These are phyloP conservation scores for Drosophila testacea DNA, from an alignment of 2,888 invertebrate species.

Conservation along the genomic window DNA sequence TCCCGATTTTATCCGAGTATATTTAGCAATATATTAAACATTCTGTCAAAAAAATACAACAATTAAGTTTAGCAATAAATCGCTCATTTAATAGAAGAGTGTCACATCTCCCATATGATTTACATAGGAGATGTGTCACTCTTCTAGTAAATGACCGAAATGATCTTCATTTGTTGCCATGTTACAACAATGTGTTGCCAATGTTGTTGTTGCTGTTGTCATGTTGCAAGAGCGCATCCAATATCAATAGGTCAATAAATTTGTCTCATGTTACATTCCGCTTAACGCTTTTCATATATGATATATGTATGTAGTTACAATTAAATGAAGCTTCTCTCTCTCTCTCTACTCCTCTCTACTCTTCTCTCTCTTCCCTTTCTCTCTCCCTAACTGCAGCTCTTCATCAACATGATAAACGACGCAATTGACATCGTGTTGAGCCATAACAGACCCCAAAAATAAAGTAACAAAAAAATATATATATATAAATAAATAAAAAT, in stretches of 20 bases:
- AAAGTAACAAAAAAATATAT: neutral
- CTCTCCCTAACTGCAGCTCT: conserved; percentile 1
- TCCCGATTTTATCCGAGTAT: neutral
- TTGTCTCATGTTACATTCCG: conserved; percentile 4
- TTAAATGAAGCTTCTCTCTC: conserved; percentile 5
- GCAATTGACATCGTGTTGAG: conserved; percentile 61
- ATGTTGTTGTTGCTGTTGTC: neutral
- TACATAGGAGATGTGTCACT: no score
- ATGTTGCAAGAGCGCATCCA: conserved; percentile 14
- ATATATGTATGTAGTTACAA: conserved; percentile 5
- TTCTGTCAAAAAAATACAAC: conserved; percentile 3
- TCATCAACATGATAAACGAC: conserved; percentile 47
- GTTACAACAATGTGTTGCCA: conserved; percentile 10
- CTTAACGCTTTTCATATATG: neutral
- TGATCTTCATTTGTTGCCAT: conserved; percentile 10
- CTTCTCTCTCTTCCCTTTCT: neutral
- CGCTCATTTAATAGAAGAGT: no score
- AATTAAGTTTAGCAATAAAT: neutral
- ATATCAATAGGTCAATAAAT: conserved; percentile 24
- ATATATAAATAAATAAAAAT: neutral
- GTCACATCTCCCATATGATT: no score
- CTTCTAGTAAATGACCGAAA: neutral
- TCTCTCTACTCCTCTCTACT: neutral
- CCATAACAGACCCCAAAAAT: conserved; percentile 26
- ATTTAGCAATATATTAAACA: neutral